Percentiles rank a stretch among this genome's conserved stretches.
phyloP scores from a whole-genome alignment of 1,140 invertebrate genomes.

The Drosophila kanapiae region DNA sequence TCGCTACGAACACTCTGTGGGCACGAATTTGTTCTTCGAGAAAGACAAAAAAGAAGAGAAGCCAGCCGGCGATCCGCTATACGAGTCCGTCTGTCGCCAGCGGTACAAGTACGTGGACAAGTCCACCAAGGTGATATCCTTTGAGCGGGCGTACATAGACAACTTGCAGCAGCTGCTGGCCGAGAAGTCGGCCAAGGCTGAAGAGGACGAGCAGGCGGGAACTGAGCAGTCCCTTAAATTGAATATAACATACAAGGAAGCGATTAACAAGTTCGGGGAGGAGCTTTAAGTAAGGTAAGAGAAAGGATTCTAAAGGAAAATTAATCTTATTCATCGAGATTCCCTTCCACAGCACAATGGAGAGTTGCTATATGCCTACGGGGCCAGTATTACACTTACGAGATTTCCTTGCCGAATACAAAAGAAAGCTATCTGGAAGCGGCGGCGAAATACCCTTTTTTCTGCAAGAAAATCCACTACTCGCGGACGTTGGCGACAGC shows the following conservation, averaged over 20 bases:
- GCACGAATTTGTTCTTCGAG: conserved; percentile 86
- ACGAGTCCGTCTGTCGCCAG: conserved; percentile 84
- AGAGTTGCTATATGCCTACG: conserved; percentile 10
- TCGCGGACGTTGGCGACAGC: conserved; percentile 26
- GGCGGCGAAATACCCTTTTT: conserved; percentile 38
- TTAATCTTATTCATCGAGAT: background rate
- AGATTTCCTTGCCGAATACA: conserved; percentile 50
- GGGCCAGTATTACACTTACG: conserved; percentile 36
- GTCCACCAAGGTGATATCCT: conserved; percentile 86
- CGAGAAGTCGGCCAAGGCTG: conserved; percentile 18
- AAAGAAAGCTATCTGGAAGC: conserved; percentile 3
- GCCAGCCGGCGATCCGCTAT: conserved; percentile 85
- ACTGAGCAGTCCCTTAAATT: conserved; percentile 36
- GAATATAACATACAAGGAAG: conserved; percentile 69
- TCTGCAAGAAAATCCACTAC: conserved; percentile 14
- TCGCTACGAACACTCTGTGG: conserved; percentile 86
- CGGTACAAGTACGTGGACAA: conserved; percentile 85
- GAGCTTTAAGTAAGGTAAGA: conserved; percentile 56
- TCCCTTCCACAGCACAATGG: conserved; percentile 34
- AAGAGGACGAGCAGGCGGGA: conserved; percentile 23
- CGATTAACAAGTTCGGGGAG: conserved; percentile 62
- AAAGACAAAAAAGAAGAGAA: conserved; percentile 77
- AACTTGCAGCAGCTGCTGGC: conserved; percentile 37
- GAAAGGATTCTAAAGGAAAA: too few relatives aligned
- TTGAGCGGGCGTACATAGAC: conserved; percentile 86